Evolutionary conservation across 1,140 invertebrate species (phyloP).

Genomic region (Drosophila ercepeae): DNA sequence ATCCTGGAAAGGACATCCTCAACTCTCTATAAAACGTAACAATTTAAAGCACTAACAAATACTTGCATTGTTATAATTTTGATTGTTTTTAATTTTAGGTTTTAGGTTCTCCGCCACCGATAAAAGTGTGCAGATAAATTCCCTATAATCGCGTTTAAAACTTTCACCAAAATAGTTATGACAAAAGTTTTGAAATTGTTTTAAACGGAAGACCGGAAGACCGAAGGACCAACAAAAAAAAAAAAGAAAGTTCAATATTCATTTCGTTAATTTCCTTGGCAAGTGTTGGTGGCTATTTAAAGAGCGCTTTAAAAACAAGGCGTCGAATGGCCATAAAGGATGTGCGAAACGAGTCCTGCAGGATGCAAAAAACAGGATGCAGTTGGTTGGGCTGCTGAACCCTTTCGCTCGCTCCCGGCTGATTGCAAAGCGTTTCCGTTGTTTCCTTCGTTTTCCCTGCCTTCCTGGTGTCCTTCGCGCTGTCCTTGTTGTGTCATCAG

Average conservation of each 20-base stretch:
- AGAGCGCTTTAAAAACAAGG: conserved; percentile 2
- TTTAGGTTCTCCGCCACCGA: not conserved
- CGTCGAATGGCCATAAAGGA: not conserved
- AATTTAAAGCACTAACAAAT: not conserved
- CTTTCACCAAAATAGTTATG: not conserved
- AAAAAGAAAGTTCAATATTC: not conserved
- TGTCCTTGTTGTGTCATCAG: conserved; percentile 46
- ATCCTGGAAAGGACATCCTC: too few relatives aligned
- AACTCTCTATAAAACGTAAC: not conserved
- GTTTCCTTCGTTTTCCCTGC: not conserved
- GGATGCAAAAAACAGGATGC: conserved; percentile 3
- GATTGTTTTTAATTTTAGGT: not conserved
- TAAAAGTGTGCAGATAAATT: not conserved
- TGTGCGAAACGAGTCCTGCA: not conserved
- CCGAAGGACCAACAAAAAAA: too few relatives aligned
- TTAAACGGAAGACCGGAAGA: too few relatives aligned
- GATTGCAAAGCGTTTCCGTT: conserved; percentile 11
- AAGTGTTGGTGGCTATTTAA: not conserved
- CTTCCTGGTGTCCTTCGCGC: conserved; percentile 1
- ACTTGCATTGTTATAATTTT: not conserved
- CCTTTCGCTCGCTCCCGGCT: not conserved
- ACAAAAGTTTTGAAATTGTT: not conserved
- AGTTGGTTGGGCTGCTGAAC: not conserved
- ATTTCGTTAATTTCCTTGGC: not conserved
- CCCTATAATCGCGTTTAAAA: not conserved